These are phyloP conservation scores for Lamellibrachia satsuma DNA, from an alignment of 2,888 invertebrate species.

Conservation along the genomic window DNA sequence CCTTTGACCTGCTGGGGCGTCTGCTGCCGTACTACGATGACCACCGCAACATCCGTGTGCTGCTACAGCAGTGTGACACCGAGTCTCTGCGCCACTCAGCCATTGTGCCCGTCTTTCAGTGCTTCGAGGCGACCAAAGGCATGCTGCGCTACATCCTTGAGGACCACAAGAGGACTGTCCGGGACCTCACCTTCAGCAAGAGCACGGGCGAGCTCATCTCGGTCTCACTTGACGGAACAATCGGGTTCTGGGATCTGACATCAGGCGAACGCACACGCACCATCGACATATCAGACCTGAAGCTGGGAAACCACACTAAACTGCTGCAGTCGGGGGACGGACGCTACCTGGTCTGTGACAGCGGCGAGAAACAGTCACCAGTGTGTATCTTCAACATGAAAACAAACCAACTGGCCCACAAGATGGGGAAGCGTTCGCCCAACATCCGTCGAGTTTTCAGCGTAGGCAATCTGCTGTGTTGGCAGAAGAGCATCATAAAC, in stretches of 20 bases:
- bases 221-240: slow-evolving; percentile 42
- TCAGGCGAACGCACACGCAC: slow-evolving; percentile 40
- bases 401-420: slow-evolving; percentile 39
- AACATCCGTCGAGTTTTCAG: slow-evolving; percentile 38
- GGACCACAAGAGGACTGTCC: slow-evolving; percentile 43
- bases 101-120: slow-evolving; percentile 43
- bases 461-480: slow-evolving; percentile 37
- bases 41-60: slow-evolving; percentile 78
- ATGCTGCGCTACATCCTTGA: slow-evolving; percentile 44
- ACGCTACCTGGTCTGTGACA: slow-evolving; percentile 42
- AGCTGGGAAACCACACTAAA: slow-evolving; percentile 35
- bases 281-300: slow-evolving; percentile 36
- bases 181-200: slow-evolving; percentile 42
- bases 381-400: slow-evolving; percentile 41
- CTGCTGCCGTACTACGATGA: slow-evolving; percentile 88
- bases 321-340: slow-evolving; percentile 39
- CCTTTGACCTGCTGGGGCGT: slow-evolving; percentile 88
- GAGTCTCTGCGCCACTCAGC: slow-evolving; percentile 79
- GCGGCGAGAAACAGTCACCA: slow-evolving; percentile 33
- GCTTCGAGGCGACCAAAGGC: slow-evolving; percentile 43
- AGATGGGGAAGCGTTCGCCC: slow-evolving; percentile 34
- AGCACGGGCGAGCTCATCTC: slow-evolving; percentile 41
- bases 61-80: slow-evolving; percentile 86
- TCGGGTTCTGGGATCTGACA: slow-evolving; percentile 44
- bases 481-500: slow-evolving; percentile 45